Conservation (phyloP, 2,113 vertebrate genomes). For the Macquaria australasica region DNA sequence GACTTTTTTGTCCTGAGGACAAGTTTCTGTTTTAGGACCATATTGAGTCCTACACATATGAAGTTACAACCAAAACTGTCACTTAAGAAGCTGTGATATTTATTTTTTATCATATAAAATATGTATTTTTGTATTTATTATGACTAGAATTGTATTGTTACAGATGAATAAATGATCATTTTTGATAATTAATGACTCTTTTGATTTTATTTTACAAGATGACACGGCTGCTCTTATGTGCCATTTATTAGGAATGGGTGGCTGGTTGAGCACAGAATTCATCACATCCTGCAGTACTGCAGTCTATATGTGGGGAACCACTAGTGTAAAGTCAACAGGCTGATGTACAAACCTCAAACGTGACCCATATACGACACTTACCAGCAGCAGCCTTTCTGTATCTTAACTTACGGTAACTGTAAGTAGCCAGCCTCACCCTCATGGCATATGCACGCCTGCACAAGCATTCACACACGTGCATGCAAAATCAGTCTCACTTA, state of each 20-base stretch:
- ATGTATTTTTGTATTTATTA: slow-evolving; percentile 69
- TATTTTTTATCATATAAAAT: slow-evolving; percentile 33
- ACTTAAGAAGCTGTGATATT: slow-evolving; percentile 31
- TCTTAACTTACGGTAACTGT: slow-evolving; percentile 79
- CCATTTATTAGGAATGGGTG: neutral
- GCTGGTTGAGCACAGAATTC: neutral
- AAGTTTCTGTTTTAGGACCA: slow-evolving; percentile 38
- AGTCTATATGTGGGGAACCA: slow-evolving; percentile 29
- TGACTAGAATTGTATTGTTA: neutral
- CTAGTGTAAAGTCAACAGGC: slow-evolving; percentile 35
- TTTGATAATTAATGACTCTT: neutral
- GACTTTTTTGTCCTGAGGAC: slow-evolving; percentile 70
- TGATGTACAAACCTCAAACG: slow-evolving; percentile 78
- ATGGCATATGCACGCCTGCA: slow-evolving; percentile 44
- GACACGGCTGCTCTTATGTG: neutral
- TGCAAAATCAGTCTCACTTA: slow-evolving; percentile 22
- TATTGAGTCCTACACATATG: slow-evolving; percentile 48
- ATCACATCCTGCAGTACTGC: slow-evolving; percentile 60
- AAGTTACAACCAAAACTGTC: neutral
- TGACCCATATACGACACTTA: slow-evolving; percentile 85
- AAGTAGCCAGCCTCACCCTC: slow-evolving; percentile 65
- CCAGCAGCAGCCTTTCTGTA: slow-evolving; percentile 76
- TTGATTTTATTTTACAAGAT: neutral
- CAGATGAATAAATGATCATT: slow-evolving; percentile 42
- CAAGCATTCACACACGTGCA: neutral